Evolutionary conservation across 2,113 vertebrate genomes (phyloP).

Genomic region (Brienomyrus brachyistius): DNA sequence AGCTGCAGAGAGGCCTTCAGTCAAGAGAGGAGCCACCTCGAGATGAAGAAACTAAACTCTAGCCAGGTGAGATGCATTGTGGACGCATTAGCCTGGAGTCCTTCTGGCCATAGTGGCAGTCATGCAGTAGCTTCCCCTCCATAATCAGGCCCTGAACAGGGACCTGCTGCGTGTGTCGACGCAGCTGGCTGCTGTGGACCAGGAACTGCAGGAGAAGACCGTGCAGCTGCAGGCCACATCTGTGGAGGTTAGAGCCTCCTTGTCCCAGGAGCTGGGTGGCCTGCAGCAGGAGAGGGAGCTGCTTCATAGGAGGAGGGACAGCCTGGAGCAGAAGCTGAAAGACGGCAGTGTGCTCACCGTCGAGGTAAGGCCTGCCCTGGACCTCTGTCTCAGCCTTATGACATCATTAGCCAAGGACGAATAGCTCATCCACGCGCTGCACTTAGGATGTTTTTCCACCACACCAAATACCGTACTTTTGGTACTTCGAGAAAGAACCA

Average conservation of each 20-base stretch:
- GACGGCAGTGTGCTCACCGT: conserved; percentile 63
- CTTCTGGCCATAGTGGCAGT: neutral
- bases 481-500: too few relatives aligned
- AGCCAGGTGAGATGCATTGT: conserved; percentile 67
- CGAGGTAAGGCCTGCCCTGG: conserved; percentile 60
- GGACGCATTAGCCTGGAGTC: neutral
- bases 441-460: neutral
- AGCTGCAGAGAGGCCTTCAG: conserved; percentile 67
- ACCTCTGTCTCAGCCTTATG: neutral
- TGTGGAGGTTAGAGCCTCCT: conserved; percentile 47
- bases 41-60: conserved; percentile 73
- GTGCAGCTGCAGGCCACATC: conserved; percentile 50
- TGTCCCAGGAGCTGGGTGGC: conserved; percentile 52
- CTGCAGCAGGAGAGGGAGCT: conserved; percentile 64
- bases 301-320: conserved; percentile 63
- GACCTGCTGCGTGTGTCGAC: conserved; percentile 69
- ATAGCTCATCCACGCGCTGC: neutral
- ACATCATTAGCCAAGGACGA: neutral
- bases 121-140: neutral
- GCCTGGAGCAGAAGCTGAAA: conserved; percentile 69
- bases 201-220: conserved; percentile 63
- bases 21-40: conserved; percentile 69
- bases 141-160: conserved; percentile 64
- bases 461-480: too few relatives aligned
- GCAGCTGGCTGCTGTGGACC: conserved; percentile 65